Percentiles rank a stretch among this genome's conserved stretches.
phyloP scores from a whole-genome alignment of 2,888 invertebrate species.

The Dasysyrphus tricinctus region DNA sequence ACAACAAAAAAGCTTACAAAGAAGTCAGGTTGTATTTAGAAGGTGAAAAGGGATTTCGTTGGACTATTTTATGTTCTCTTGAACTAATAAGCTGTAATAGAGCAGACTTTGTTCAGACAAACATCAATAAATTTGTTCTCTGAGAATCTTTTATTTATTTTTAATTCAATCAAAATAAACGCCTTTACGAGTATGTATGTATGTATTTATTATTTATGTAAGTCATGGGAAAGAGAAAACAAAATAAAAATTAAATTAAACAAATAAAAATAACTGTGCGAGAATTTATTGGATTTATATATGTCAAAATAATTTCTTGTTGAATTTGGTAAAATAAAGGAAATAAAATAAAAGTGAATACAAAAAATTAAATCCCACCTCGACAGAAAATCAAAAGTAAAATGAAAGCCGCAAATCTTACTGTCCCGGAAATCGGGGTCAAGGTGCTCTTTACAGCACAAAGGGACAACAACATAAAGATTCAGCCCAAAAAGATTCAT shows the following conservation, averaged over 20 bases:
- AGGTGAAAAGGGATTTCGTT: background rate
- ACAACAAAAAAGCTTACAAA: background rate
- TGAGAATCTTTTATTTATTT: background rate
- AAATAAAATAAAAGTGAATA: background rate
- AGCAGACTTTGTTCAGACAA: background rate
- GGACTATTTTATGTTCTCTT: background rate
- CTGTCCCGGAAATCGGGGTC: conserved; percentile 65
- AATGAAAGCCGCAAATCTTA: conserved; percentile 34
- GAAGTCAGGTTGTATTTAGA: too few species aligned
- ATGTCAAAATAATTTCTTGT: conserved; percentile 38
- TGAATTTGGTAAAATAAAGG: conserved; percentile 37
- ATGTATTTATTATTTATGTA: background rate
- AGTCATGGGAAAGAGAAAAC: background rate
- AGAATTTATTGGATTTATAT: conserved; percentile 44
- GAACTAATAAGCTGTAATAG: background rate
- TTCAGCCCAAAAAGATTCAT: background rate
- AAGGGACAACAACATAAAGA: background rate
- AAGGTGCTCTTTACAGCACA: conserved; percentile 53
- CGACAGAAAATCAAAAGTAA: conserved; percentile 27
- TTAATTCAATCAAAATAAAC: background rate
- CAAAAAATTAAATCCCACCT: conserved; percentile 19
- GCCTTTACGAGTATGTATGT: too few species aligned
- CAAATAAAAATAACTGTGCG: conserved; percentile 34
- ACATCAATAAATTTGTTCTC: background rate
- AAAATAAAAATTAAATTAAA: background rate